Evolutionary conservation across 2,113 vertebrate genomes (phyloP).

Genomic region (Conger conger): DNA sequence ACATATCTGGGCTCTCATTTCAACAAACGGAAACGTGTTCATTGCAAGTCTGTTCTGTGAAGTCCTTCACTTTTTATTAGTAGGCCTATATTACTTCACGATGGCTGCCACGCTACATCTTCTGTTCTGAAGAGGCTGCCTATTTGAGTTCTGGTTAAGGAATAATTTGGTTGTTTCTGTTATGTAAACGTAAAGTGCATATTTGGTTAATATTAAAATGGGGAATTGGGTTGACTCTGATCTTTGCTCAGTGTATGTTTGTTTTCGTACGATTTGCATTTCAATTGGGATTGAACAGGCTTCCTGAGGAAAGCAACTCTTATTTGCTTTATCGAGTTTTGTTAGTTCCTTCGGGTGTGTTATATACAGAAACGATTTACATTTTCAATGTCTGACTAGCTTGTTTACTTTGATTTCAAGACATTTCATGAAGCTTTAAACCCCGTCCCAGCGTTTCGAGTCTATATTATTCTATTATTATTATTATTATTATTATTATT

Average conservation of each 20-base stretch:
- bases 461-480: not conserved
- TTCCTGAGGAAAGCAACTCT: slow-evolving; percentile 36
- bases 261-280: slow-evolving; percentile 61
- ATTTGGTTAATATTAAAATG: slow-evolving; percentile 47
- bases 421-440: slow-evolving; percentile 25
- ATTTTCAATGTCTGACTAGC: slow-evolving; percentile 24
- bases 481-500: not conserved
- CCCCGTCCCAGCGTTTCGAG: not conserved
- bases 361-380: slow-evolving; percentile 33
- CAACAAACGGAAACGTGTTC: not conserved
- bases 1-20: not conserved
- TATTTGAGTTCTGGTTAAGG: slow-evolving; percentile 49
- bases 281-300: slow-evolving; percentile 49
- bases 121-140: slow-evolving; percentile 13
- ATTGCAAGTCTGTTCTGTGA: not conserved
- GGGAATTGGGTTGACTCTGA: slow-evolving; percentile 44
- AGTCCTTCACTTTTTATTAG: slow-evolving; percentile 23
- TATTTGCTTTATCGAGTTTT: slow-evolving; percentile 50
- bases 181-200: slow-evolving; percentile 50
- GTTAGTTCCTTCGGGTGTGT: slow-evolving; percentile 32
- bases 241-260: slow-evolving; percentile 58
- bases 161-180: slow-evolving; percentile 53
- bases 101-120: not conserved
- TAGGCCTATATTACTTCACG: slow-evolving; percentile 10
- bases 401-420: slow-evolving; percentile 42